Evolutionary conservation across 2,113 vertebrate species (phyloP).

Genomic region (Myotis davidii): DNA sequence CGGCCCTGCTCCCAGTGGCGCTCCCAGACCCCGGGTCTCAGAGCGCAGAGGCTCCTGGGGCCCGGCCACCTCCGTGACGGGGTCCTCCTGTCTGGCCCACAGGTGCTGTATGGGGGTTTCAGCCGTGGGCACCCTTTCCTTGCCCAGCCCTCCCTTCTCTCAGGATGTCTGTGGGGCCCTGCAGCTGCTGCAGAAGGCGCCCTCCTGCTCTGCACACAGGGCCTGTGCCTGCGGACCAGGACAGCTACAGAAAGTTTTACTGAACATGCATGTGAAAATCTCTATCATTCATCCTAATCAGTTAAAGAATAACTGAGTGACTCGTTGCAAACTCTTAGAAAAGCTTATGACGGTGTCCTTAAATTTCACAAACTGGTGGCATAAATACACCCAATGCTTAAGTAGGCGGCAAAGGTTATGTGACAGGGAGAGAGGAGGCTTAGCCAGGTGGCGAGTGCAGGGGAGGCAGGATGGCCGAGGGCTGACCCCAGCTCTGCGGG

Average conservation of each 20-base stretch:
- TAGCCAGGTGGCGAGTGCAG: background rate
- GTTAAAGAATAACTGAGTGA: background rate
- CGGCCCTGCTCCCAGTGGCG: background rate
- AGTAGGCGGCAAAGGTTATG: background rate
- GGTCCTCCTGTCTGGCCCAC: accelerated
- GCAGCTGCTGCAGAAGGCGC: background rate
- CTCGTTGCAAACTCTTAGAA: background rate
- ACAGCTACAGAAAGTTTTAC: background rate
- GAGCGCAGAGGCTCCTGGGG: background rate
- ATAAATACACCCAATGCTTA: background rate
- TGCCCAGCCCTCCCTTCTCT: background rate
- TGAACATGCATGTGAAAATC: background rate
- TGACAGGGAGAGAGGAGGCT: background rate
- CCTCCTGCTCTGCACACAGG: background rate
- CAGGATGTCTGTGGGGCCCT: background rate
- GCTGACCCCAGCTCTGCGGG: background rate
- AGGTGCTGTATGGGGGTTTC: too few relatives aligned
- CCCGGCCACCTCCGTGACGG: background rate
- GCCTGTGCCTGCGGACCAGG: accelerated
- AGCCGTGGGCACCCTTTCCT: background rate
- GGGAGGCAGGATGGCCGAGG: background rate
- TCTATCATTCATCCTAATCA: background rate
- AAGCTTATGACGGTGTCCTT: background rate
- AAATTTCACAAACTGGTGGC: background rate
- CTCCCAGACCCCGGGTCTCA: background rate